Evolutionary conservation across 1,140 invertebrate genomes (phyloP).

Genomic region (Heliconius eleuchia): DNA sequence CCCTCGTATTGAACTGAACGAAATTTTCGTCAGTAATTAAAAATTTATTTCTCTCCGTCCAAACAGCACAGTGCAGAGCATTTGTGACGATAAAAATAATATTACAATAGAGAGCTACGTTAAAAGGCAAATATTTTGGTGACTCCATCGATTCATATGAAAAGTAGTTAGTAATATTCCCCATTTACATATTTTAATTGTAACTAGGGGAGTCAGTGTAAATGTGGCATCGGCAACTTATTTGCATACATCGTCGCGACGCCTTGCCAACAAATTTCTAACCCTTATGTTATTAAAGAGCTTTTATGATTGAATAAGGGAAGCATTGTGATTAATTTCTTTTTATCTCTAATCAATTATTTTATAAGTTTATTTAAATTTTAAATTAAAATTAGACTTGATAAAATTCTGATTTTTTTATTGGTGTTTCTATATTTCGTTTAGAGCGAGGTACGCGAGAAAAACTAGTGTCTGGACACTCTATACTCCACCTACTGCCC

Average conservation of each 20-base stretch:
- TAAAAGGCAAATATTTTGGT: conserved; percentile 2
- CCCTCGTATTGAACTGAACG: too few species aligned
- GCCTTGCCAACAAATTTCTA: conserved; percentile 58
- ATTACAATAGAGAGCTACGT: not conserved
- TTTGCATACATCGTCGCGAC: conserved; percentile 69
- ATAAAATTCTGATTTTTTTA: not conserved
- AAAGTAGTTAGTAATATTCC: conserved; percentile 76
- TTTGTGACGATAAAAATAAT: not conserved
- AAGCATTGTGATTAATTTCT: conserved; percentile 20
- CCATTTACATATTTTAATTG: conserved; percentile 81
- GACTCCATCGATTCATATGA: conserved; percentile 46
- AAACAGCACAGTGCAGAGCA: too few species aligned
- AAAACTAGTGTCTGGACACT: too few species aligned
- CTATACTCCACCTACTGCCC: too few species aligned
- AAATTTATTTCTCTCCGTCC: too few species aligned
- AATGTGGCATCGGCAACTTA: conserved; percentile 64
- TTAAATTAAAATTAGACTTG: not conserved
- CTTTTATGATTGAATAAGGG: conserved; percentile 21
- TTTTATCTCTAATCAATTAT: conserved; percentile 21
- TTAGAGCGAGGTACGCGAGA: not conserved
- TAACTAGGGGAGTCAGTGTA: conserved; percentile 62
- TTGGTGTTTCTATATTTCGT: not conserved
- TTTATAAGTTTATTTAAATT: not conserved
- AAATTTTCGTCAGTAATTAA: too few species aligned
- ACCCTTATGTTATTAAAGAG: conserved; percentile 32